Evolutionary conservation across 1,140 invertebrate species (phyloP), one percentile per base, ranked within the genome.

Genomic region (Galleria mellonella): DNA sequence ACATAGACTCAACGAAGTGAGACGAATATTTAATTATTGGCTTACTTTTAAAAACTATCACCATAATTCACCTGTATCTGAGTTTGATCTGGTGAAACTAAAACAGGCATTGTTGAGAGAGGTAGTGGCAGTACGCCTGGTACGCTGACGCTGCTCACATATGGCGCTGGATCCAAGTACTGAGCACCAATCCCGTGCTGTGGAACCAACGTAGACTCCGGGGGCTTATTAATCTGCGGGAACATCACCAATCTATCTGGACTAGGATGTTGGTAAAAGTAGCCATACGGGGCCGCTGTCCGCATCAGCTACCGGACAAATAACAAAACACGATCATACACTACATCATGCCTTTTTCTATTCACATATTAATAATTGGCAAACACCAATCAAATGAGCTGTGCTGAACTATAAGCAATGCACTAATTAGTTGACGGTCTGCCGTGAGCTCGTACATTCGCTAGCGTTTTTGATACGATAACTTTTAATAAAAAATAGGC

Each of bases 111-210:
- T 31, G 86, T 35, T 4, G 62, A 62, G 11, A 81, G 27, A 1
- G 67, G 39, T 12, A 55, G 81, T 46, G 74, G 67, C 38, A 62
- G 62, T 43, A 72, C 68, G 1, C 55, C 64, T 0, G 91, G 89
- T 42, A 92, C 79, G 9, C 90, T 88, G 50, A 93, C 88, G 1
- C 89, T 86, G 1, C 89, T 83, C 9, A 91, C 83, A 52, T 90
- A 92, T 38, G 90, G 90, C 0, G 87, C 78, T 9, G 88, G 89
- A 59, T 91, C 90, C 10, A 91, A 31, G 47, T 82, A 84, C 50
- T 83, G 82, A 4, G 72, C 65, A 2, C 74, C 71, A 14, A 78
- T 75, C 4, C 63, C 69, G 41, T 76, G 70, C 45, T 76, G 78
- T 5, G 75, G 73, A 5, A 60, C 70, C 33, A 72, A 43, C 0